Evolutionary conservation across 2,888 invertebrate genomes (phyloP), one percentile per base, ranked within the genome.

Genomic region (Chymomyza fuscimana): DNA sequence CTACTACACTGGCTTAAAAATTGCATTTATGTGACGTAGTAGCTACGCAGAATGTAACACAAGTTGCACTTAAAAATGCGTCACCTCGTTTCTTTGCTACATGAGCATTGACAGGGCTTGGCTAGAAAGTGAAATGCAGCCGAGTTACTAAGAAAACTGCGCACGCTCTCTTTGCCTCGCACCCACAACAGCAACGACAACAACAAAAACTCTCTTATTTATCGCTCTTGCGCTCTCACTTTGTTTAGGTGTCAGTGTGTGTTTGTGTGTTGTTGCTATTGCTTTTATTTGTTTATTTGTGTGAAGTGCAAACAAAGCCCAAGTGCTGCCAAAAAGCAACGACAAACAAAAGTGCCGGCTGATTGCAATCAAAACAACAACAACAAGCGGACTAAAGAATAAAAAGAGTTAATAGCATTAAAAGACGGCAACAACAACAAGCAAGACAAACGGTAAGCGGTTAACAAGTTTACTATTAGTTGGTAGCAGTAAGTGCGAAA

Each of bases 231-330:
- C 25, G 25, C 36, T 36, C 36, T 36, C 36, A 36, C 36, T 36
- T 36, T 9, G 36, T 36, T 36, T 36, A 9, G 36, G 9, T 36
- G 36, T 36, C 7, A 6, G 36, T 9, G 36, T 9, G 36, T 36
- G 7, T 7, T 5, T 9, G 36, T 6, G 1, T 36, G 36, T 36
- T 36, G 36, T 36, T 36, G 36, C 9, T 36, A 9, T 36, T 36
- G 6, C 9, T 36, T 36, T 36, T 36, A 9, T 36, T 36, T 36
- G 36, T 36, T 36, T 36, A 36, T 36, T 36, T 36, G 36, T 67
- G 70, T 73, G 50, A 73, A 72, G 68, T 72, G 74, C 70, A 81
- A 78, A 79, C 66, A 65, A 50, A 29, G 52, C 25, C 12, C 36
- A 73, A 59, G 67, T 65, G 60, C 54, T 70, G 63, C 56, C 52